Conservation (phyloP, 2,113 vertebrate genomes). For the Chauna torquata region DNA sequence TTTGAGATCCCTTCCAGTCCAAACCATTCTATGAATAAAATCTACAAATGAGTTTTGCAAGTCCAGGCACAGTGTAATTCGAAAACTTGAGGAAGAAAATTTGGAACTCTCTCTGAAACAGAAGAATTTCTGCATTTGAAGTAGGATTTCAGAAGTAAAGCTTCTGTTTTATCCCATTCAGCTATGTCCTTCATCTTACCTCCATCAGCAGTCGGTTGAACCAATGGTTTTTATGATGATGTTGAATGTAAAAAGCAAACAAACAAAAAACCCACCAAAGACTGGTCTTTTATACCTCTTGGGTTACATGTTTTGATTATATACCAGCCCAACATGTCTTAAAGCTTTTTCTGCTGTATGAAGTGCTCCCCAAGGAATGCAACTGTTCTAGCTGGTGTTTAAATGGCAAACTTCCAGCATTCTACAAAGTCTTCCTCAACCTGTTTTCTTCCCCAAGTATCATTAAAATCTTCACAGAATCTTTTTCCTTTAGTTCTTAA, state of each 20-base stretch:
- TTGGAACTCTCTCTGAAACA: background rate
- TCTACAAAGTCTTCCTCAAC: background rate
- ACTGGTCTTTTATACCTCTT: background rate
- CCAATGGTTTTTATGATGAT: background rate
- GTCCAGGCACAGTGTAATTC: background rate
- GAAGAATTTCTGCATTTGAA: background rate
- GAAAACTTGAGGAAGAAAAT: background rate
- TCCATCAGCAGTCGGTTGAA: background rate
- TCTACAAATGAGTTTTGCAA: background rate
- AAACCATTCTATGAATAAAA: too few relatives aligned
- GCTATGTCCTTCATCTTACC: background rate
- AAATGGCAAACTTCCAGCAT: background rate
- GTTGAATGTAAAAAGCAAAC: too few relatives aligned
- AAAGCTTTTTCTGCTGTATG: background rate
- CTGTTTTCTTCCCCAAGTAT: background rate
- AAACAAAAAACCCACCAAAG: too few relatives aligned
- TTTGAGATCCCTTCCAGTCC: too few relatives aligned
- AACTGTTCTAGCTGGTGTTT: background rate
- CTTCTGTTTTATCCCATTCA: background rate
- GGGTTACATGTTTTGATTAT: background rate
- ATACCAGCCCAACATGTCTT: background rate
- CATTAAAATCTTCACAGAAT: background rate
- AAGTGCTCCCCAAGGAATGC: background rate
- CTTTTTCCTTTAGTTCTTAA: background rate
- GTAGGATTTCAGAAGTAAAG: background rate